A percentile compares a stretch with the other conserved stretches of the same genome.
Evolutionary conservation across 1,140 invertebrate species (phyloP).

Genomic region (Eciton burchellii): DNA sequence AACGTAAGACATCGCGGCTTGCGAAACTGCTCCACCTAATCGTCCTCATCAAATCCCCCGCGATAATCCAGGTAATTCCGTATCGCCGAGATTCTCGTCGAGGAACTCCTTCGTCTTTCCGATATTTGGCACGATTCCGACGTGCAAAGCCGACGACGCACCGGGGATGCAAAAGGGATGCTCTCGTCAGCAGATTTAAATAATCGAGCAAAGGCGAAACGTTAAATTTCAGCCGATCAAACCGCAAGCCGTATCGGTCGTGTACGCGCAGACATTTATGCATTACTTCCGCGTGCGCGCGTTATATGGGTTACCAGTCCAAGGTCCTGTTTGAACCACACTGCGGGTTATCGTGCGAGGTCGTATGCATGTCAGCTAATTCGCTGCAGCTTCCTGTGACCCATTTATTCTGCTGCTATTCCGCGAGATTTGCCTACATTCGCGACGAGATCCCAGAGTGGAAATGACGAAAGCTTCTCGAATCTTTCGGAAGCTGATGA

Average conservation of each 20-base stretch:
- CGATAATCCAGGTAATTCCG: too few species aligned
- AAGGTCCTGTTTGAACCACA: conserved; percentile 68
- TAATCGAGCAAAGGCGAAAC: background rate
- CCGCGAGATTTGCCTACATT: background rate
- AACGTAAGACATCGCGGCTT: too few species aligned
- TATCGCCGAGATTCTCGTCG: background rate
- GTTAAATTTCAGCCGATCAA: conserved; percentile 16
- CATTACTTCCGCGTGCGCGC: conserved; percentile 55
- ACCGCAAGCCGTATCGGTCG: conserved; percentile 38
- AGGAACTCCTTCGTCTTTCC: background rate
- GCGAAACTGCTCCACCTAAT: too few species aligned
- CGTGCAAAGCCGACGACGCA: background rate
- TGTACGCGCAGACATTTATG: conserved; percentile 63
- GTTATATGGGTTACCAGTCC: conserved; percentile 73
- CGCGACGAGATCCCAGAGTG: background rate
- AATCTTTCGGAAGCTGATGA: background rate
- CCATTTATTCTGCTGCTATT: conserved; percentile 57
- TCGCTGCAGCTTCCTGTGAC: conserved; percentile 65
- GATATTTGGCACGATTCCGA: background rate
- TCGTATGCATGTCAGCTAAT: conserved; percentile 61
- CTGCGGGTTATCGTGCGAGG: conserved; percentile 58
- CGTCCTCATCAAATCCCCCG: too few species aligned
- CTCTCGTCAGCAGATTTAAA: conserved; percentile 17
- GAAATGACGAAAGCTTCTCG: background rate
- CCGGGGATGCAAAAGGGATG: background rate